Base-by-base conservation (phyloP, 2,113 vertebrate genomes). In the Tetrax tetrax region DNA sequence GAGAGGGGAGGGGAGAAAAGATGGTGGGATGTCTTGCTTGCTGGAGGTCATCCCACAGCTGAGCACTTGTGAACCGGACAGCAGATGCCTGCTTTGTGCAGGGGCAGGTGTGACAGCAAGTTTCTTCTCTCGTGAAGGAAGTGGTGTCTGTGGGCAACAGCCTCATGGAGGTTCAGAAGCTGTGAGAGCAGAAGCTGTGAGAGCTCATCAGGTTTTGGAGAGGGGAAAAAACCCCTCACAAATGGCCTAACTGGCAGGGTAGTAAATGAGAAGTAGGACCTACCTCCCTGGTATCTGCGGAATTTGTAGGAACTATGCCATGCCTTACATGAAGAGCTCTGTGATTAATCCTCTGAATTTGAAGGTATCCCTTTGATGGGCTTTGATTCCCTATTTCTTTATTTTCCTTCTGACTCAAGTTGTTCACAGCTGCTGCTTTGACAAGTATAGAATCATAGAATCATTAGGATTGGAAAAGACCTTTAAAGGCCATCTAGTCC, bases 11-110 rank as follows among this genome's bases (percentile, higher is more conserved):
- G 24, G 23, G 7, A 83, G 35, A 59, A 65, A 53, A 41, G 63
- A 29, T 3, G 0, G 16, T 0, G 1, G 15, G 38, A 27, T 60
- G 37, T 12, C 33, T 23, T 29, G 66, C 15, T 17, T 71, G 43
- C 70, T 83, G n/a, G 37, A 83, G 74, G 66, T 5, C 7, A 2
- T 27, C 15, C 35, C 54, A 43, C 48, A 79, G 22, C 51, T 59
- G 25, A 65, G 53, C 59, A 63, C 47, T n/a, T 48, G 35, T 70
- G 48, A 37, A 35, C 23, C 19, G 37, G 84, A 50, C 7, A 54
- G 72, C 27, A 53, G 68, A 51, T n/a, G 29, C 7, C 48, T 78
- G 16, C 35, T 68, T 61, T 72, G 45, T 57, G 78, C n/a, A 69
- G 50, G 23, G 43, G 14, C 69, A 69, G 47, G 33, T 71, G 66